phyloP scores from a whole-genome alignment of 2,113 vertebrate species.

The Potamarius usumacintae region DNA sequence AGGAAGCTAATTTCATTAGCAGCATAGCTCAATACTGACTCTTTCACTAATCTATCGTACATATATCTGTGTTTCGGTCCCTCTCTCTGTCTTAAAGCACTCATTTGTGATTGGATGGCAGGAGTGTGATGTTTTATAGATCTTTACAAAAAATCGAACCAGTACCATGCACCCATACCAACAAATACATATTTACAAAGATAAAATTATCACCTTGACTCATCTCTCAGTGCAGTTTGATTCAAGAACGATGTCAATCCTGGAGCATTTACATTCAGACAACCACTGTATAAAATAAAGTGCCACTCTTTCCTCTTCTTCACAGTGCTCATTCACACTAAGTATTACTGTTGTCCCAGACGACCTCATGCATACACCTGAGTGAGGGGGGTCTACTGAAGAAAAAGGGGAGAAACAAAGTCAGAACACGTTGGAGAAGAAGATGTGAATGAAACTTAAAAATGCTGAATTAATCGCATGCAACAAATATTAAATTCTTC shows the following conservation, averaged over 20 bases:
- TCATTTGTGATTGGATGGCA: neutral
- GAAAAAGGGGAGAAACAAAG: neutral
- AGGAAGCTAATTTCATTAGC: slow-evolving; percentile 61
- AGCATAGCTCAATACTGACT: slow-evolving; percentile 44
- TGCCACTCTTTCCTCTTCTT: neutral
- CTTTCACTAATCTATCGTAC: neutral
- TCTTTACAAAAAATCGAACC: neutral
- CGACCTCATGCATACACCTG: neutral
- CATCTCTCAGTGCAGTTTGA: neutral
- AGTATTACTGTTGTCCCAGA: neutral
- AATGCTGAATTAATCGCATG: slow-evolving; percentile 1
- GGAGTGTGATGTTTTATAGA: neutral
- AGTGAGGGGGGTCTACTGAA: neutral
- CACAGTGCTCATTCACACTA: neutral
- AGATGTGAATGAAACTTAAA: neutral
- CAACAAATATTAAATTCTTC: neutral
- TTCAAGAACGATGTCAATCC: too few relatives aligned
- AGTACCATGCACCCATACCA: neutral
- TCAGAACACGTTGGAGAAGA: too few relatives aligned
- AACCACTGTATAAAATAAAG: neutral
- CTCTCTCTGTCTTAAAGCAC: neutral
- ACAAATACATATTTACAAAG: neutral
- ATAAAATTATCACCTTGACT: neutral
- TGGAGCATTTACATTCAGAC: slow-evolving; percentile 1
- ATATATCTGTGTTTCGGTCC: neutral